phyloP scores from a whole-genome alignment of 2,113 vertebrate species.

The Amphiprion percula region DNA sequence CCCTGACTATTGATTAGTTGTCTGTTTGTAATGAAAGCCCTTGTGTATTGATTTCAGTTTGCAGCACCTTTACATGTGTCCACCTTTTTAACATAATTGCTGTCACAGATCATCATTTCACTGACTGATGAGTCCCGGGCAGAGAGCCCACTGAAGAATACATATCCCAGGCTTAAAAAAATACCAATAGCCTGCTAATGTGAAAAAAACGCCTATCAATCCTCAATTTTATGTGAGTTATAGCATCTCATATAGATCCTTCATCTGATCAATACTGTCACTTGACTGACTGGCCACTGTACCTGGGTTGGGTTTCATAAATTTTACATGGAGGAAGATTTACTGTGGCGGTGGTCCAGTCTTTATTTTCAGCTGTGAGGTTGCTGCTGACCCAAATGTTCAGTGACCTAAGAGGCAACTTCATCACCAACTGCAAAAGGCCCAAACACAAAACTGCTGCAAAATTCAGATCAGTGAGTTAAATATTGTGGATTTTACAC shows the following conservation, averaged over 20 bases:
- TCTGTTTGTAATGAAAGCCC: constrained; percentile 83
- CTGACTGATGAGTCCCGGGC: constrained; percentile 76
- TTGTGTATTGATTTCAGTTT: constrained; percentile 83
- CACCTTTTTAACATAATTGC: constrained; percentile 85
- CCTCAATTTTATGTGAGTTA: constrained; percentile 57
- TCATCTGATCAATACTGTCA: constrained; percentile 69
- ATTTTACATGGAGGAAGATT: constrained; percentile 56
- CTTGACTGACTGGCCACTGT: constrained; percentile 54
- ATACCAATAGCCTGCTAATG: constrained; percentile 65
- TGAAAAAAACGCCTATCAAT: constrained; percentile 64
- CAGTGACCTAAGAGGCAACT: constrained; percentile 47
- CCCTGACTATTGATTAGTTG: constrained; percentile 79
- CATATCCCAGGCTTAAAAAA: constrained; percentile 55
- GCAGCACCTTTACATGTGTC: constrained; percentile 84
- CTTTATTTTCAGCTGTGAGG: constrained; percentile 24
- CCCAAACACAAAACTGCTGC: neutral
- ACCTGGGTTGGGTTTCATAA: constrained; percentile 49
- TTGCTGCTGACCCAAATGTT: constrained; percentile 49
- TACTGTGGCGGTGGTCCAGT: constrained; percentile 36
- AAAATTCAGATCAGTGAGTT: neutral
- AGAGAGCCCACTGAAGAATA: constrained; percentile 70
- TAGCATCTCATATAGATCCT: constrained; percentile 58
- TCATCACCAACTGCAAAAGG: constrained; percentile 19
- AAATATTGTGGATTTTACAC: neutral
- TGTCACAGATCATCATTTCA: constrained; percentile 82